Conservation (phyloP, 2,113 vertebrate species). For the Channa argus region DNA sequence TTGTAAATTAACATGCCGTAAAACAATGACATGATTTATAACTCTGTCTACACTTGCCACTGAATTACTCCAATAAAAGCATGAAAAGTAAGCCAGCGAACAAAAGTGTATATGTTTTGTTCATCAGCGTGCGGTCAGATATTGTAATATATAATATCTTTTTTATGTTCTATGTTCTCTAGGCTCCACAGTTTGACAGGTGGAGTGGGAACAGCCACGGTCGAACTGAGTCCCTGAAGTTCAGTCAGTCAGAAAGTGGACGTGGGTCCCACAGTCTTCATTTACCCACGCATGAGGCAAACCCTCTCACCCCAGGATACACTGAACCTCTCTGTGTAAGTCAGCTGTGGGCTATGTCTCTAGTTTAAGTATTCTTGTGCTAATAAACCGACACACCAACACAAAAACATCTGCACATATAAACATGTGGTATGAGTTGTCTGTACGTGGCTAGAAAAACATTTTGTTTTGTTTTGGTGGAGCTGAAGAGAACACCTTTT, state of each 20-base stretch:
- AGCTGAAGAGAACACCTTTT: slow-evolving; percentile 44
- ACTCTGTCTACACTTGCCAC: background rate
- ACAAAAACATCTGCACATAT: slow-evolving; percentile 16
- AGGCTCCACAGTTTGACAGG: slow-evolving; percentile 78
- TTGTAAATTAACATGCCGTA: slow-evolving; percentile 17
- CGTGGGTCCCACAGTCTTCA: slow-evolving; percentile 74
- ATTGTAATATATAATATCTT: slow-evolving; percentile 18
- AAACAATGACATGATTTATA: slow-evolving; percentile 8
- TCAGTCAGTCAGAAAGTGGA: slow-evolving; percentile 52
- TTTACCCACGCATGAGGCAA: slow-evolving; percentile 69
- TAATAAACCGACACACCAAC: background rate
- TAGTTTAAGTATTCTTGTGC: no score
- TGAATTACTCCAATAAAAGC: background rate
- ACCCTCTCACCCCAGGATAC: slow-evolving; percentile 82
- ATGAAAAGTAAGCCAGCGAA: background rate
- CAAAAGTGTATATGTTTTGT: background rate
- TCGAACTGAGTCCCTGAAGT: slow-evolving; percentile 45
- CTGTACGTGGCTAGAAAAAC: background rate
- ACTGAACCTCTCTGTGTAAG: slow-evolving; percentile 88
- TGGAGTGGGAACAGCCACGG: slow-evolving; percentile 76
- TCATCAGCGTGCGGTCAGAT: background rate
- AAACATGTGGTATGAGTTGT: slow-evolving; percentile 14
- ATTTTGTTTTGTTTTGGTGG: slow-evolving; percentile 69
- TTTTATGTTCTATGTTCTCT: slow-evolving; percentile 16
- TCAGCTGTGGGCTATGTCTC: slow-evolving; percentile 22